Evolutionary conservation across 2,888 invertebrate genomes (phyloP).

Genomic region (Himalopsyche tibetana): DNA sequence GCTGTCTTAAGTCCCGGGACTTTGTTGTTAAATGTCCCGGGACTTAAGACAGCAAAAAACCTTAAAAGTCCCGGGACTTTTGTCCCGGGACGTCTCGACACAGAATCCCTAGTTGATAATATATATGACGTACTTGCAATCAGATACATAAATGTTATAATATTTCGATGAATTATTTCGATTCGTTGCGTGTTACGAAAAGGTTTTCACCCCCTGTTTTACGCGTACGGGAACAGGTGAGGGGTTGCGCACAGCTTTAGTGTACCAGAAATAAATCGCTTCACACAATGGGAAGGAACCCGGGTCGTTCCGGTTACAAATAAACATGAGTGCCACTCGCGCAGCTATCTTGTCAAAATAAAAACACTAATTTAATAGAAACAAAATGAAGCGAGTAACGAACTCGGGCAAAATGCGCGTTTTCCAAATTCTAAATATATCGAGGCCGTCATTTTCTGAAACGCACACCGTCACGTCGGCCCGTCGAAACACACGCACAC

Average conservation of each 20-base stretch:
- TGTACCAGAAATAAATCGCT: not conserved
- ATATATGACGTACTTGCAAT: too few relatives aligned
- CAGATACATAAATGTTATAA: too few relatives aligned
- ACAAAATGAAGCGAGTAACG: constrained; percentile 23
- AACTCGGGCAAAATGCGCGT: constrained; percentile 34
- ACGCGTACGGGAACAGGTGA: too few relatives aligned
- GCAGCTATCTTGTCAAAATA: constrained; percentile 2
- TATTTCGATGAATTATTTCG: too few relatives aligned
- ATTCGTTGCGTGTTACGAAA: too few relatives aligned
- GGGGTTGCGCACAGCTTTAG: not conserved
- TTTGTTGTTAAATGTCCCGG: too few relatives aligned
- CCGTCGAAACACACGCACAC: constrained; percentile 2
- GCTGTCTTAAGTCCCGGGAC: too few relatives aligned
- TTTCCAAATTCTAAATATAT: constrained; percentile 30
- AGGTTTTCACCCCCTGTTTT: too few relatives aligned
- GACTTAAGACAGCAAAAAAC: too few relatives aligned
- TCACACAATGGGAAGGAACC: not conserved
- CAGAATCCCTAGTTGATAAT: too few relatives aligned
- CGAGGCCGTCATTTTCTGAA: constrained; percentile 8
- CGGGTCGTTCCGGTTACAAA: constrained; percentile 29
- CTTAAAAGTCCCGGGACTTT: too few relatives aligned
- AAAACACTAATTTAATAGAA: constrained; percentile 6
- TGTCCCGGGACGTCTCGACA: too few relatives aligned
- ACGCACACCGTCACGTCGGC: not conserved
- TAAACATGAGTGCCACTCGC: not conserved